Conservation (phyloP, 2,797 vertebrate species). For the Falco cherrug region DNA sequence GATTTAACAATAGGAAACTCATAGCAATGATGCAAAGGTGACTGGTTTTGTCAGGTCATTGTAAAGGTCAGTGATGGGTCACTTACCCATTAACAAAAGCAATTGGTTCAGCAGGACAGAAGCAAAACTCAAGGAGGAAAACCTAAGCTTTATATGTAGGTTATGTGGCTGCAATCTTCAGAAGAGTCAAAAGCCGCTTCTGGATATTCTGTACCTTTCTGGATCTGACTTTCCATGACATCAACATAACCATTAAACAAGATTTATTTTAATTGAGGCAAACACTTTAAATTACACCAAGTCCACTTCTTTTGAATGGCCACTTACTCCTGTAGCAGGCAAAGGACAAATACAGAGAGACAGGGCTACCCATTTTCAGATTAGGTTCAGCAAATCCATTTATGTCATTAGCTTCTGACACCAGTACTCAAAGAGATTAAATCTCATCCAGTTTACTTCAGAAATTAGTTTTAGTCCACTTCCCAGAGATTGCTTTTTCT, state of each 20-base stretch:
- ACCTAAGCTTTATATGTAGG: fast-evolving
- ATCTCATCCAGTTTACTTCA: not conserved
- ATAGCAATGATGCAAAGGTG: not conserved
- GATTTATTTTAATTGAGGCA: not conserved
- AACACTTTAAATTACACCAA: not conserved
- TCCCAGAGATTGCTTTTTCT: not conserved
- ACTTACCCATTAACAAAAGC: not conserved
- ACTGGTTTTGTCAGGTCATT: not conserved
- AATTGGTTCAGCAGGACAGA: not conserved
- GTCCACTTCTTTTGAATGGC: not conserved
- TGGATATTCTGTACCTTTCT: not conserved
- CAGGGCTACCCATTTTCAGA: not conserved
- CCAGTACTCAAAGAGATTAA: not conserved
- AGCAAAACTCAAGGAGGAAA: not conserved
- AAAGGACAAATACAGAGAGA: not conserved
- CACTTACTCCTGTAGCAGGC: not conserved
- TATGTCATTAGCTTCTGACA: not conserved
- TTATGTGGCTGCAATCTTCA: fast-evolving
- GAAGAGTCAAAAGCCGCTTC: not conserved
- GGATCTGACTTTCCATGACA: not conserved
- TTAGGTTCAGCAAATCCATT: not conserved
- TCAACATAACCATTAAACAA: fast-evolving
- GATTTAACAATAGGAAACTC: not conserved
- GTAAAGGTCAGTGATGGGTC: not conserved
- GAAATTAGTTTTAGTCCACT: not conserved